These are phyloP conservation scores for Hippocampus zosterae DNA, from an alignment of 2,113 vertebrate genomes.

Conservation along the genomic window DNA sequence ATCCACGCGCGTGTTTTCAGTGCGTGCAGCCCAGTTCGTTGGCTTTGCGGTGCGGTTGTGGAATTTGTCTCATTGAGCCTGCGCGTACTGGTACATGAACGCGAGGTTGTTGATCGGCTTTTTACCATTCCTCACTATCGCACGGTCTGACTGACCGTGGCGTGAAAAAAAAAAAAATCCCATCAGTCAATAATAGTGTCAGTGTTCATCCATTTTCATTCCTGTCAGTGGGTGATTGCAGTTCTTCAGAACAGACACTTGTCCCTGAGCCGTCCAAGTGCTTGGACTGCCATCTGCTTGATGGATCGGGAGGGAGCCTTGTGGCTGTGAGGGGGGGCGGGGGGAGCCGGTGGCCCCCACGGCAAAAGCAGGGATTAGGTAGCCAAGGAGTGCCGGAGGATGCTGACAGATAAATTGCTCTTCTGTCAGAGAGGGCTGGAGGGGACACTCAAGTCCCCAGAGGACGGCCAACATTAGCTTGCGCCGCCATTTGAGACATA, in stretches of 20 bases:
- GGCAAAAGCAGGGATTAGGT: constrained; percentile 63
- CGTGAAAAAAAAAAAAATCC: neutral
- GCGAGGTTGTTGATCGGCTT: constrained; percentile 44
- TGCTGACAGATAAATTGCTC: constrained; percentile 77
- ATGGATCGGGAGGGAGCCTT: constrained; percentile 42
- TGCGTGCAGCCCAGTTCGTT: constrained; percentile 15
- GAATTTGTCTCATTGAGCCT: constrained; percentile 36
- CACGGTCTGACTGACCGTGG: constrained; percentile 19
- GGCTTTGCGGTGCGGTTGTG: constrained; percentile 28
- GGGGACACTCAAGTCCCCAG: constrained; percentile 54
- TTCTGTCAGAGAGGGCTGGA: constrained; percentile 61
- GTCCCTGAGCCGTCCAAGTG: constrained; percentile 53
- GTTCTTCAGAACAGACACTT: constrained; percentile 48
- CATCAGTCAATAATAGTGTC: constrained; percentile 6
- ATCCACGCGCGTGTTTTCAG: constrained; percentile 6
- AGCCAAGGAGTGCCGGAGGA: constrained; percentile 52
- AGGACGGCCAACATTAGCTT: constrained; percentile 61
- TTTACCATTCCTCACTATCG: constrained; percentile 26
- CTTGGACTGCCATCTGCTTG: constrained; percentile 41
- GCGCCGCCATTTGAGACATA: constrained; percentile 58
- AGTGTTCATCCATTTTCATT: constrained; percentile 24
- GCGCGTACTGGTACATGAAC: constrained; percentile 36
- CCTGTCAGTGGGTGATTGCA: constrained; percentile 41
- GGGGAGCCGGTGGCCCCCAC: constrained; percentile 45
- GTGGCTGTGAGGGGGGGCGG: constrained; percentile 47